Conservation (phyloP, 2,797 vertebrate genomes). For the Xenopus petersii region DNA sequence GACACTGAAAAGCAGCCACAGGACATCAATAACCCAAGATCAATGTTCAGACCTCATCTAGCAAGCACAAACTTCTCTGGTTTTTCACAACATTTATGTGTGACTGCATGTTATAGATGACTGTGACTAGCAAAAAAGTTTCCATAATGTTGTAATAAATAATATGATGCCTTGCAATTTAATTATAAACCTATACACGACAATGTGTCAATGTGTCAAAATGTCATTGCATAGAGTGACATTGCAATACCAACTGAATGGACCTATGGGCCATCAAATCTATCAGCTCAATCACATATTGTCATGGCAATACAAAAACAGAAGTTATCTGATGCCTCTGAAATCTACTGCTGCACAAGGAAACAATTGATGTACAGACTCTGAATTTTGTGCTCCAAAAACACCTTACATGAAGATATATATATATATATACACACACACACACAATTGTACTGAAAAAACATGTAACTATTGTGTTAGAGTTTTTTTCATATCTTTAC, state of each 20-base stretch:
- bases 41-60: too few relatives aligned
- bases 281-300: conserved; percentile 1
- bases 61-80: too few relatives aligned
- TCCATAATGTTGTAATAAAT: not conserved
- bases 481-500: too few relatives aligned
- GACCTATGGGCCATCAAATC: conserved; percentile 6
- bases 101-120: not conserved
- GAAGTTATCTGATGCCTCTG: not conserved
- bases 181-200: conserved; percentile 3
- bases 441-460: too few relatives aligned
- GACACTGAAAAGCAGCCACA: too few relatives aligned
- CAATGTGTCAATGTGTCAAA: not conserved
- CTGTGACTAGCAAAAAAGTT: not conserved
- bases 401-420: not conserved
- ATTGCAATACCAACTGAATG: conserved; percentile 6
- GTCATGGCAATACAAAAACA: conserved; percentile 3
- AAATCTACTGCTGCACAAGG: not conserved
- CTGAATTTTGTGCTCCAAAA: not conserved
- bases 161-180: conserved; percentile 14
- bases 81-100: too few relatives aligned
- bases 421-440: too few relatives aligned
- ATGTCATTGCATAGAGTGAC: conserved; percentile 2
- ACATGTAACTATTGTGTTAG: too few relatives aligned
- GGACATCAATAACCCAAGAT: too few relatives aligned
- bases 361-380: not conserved